Evolutionary conservation across 2,113 vertebrate genomes (phyloP).

Genomic region (Phainopepla nitens): DNA sequence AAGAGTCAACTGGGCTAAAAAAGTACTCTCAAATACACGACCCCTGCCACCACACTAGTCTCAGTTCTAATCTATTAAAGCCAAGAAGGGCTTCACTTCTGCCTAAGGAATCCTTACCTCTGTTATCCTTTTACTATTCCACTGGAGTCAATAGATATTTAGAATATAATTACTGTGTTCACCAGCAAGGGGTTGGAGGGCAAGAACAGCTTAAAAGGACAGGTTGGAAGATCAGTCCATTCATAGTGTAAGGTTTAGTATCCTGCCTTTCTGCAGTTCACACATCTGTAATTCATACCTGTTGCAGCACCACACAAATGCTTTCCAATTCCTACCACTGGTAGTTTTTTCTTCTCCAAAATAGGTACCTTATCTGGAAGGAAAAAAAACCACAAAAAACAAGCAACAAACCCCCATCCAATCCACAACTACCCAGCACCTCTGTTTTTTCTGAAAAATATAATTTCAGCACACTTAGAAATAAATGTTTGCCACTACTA

Average conservation of each 20-base stretch:
- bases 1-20: neutral
- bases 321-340: conserved; percentile 91
- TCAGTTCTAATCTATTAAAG: neutral
- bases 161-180: neutral
- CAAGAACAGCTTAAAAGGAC: neutral
- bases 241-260: neutral
- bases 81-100: neutral
- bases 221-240: neutral
- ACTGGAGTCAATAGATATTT: neutral
- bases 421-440: neutral
- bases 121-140: neutral
- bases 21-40: neutral
- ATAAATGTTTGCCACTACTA: neutral
- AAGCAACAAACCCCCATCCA: neutral
- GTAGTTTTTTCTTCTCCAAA: conserved; percentile 75
- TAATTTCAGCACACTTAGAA: neutral
- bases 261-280: neutral
- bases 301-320: conserved; percentile 95
- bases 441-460: neutral
- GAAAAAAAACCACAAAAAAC: no score
- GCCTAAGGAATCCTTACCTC: neutral
- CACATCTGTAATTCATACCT: conserved; percentile 69
- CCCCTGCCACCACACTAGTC: neutral
- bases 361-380: conserved; percentile 80
- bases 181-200: neutral